Conservation (phyloP, 1,140 invertebrate species). For the Tenebrio molitor region DNA sequence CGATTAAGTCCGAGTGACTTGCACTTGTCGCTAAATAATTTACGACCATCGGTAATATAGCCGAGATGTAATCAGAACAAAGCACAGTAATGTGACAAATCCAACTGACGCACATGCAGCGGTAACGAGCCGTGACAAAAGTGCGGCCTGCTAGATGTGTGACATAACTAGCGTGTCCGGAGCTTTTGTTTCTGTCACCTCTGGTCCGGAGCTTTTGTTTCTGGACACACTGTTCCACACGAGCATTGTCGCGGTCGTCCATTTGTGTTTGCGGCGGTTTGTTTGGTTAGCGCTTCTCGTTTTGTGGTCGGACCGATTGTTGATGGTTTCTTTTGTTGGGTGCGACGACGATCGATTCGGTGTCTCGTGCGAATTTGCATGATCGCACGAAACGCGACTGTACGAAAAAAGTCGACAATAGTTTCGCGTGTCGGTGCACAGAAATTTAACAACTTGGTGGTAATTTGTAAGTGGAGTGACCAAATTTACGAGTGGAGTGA, state of each 20-base stretch:
- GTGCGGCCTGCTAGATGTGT: conserved; percentile 9
- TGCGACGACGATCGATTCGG: no score
- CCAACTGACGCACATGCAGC: conserved; percentile 3
- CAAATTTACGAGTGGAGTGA: no score
- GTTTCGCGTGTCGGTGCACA: no score
- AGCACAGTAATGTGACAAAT: conserved; percentile 11
- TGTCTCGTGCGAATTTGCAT: no score
- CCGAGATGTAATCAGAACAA: conserved; percentile 1
- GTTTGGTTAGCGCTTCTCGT: conserved; percentile 37
- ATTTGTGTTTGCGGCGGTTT: conserved; percentile 28
- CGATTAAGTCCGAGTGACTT: conserved; percentile 17
- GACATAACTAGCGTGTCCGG: background rate
- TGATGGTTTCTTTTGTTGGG: conserved; percentile 36
- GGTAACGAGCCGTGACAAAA: conserved; percentile 37
- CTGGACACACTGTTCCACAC: background rate
- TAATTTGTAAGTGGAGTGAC: no score
- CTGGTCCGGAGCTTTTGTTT: background rate
- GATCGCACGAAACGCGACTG: no score
- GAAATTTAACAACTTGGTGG: no score
- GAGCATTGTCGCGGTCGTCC: conserved; percentile 5
- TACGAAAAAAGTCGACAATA: no score
- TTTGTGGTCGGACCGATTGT: conserved; percentile 36
- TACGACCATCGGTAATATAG: background rate
- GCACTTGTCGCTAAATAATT: conserved; percentile 25
- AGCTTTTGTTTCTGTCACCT: conserved; percentile 41